Base-by-base conservation (phyloP, 2,888 invertebrate genomes). In the Fragum fragum region DNA sequence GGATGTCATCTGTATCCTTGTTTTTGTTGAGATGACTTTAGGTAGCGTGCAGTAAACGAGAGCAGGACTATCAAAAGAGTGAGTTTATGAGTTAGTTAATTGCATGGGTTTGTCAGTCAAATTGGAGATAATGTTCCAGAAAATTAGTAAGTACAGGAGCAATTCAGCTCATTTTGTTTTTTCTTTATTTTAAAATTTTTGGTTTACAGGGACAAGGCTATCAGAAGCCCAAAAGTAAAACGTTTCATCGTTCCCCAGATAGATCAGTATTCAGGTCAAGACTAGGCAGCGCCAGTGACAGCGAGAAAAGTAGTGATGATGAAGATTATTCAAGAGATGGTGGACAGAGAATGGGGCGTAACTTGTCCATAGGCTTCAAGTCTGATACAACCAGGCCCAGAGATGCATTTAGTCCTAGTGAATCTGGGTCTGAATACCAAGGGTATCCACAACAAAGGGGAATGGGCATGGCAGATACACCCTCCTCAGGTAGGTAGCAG, bases 401-500 rank as follows among this genome's bases (percentile, higher is more conserved):
- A 2, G 70, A 63, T 18, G 66, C 78, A 66, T 79, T 57, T 36
- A 86, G 88, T 21, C 78, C 88, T 0, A 86, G 87, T 75, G 89
- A 86, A 11, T 88, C 88, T 23, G 89, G 81, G 2, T 86, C 86
- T 1, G 81, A 86, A 28, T 83, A 81, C 71, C 76, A 42, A 0
- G 47, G 81, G 11, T 86, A 85, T 71, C 80, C 68, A 23, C 81
- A 76, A 57, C 85, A 69, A 72, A 59, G 53, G 26, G 71, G 83
- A 29, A 63, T 69, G 39, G 85, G 88, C 11, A 73, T 89, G 70
- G 77, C 86, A 70, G 88, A 89, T 47, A 87, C 89, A 57, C 88
- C 89, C 5, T 85, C 76, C 1, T 76, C 76, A 59, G 83, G 76
- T 76, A 59, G 32, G 32, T 36, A 6, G 39, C 36, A n/a, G n/a